Evolutionary conservation across 2,113 vertebrate genomes (phyloP).

Genomic region (Malurus alboscapulatus): DNA sequence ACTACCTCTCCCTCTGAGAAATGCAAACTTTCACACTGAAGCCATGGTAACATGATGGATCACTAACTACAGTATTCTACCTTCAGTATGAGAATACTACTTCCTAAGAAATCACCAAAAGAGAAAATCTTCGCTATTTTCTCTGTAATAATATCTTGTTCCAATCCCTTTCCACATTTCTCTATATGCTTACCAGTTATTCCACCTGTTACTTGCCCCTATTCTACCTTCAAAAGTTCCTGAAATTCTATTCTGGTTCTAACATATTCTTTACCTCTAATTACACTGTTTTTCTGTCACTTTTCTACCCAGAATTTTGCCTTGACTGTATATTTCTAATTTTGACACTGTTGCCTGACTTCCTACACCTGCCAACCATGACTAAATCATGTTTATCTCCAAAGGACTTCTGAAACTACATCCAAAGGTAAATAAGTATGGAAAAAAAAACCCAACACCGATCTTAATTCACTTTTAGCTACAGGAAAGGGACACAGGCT

Average conservation of each 20-base stretch:
- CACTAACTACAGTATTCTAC: background rate
- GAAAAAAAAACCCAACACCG: fast-evolving
- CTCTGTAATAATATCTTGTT: background rate
- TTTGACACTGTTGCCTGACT: background rate
- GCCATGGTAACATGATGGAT: fast-evolving
- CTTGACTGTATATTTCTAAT: background rate
- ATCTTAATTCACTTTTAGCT: background rate
- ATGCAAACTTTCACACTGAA: background rate
- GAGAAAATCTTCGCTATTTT: background rate
- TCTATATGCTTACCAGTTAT: background rate
- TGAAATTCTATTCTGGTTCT: background rate
- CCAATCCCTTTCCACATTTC: background rate
- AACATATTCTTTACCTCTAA: background rate
- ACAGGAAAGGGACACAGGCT: background rate
- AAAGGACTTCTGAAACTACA: background rate
- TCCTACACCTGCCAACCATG: background rate
- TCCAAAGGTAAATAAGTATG: background rate
- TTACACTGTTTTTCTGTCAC: background rate
- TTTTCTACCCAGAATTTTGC: background rate
- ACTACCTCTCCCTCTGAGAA: background rate
- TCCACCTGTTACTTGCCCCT: background rate
- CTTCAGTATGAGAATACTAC: background rate
- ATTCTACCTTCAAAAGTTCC: background rate
- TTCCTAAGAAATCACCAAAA: background rate
- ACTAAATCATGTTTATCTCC: background rate